Evolutionary conservation across 2,797 vertebrate species (phyloP), one percentile per base, ranked within the genome.

Genomic region (Thalassophryne amazonica): DNA sequence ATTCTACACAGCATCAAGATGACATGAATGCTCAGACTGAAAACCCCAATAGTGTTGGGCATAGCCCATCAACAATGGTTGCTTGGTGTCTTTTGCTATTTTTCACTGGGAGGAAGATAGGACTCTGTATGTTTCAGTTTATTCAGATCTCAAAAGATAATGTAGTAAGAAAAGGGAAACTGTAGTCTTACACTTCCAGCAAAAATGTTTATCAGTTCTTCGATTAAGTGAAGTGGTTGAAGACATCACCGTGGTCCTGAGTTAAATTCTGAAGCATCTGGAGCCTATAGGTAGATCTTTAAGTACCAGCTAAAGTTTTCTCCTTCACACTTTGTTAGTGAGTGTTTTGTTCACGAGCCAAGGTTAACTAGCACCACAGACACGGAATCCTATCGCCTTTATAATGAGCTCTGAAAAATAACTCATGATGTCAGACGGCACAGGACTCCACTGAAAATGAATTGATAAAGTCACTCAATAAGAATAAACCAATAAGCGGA

Each of bases 381-480:
- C 23, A 3, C 13, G 40, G 40, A 68, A 73, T 70, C 54, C 60
- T 39, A 51, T 37, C 54, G 45, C 63, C 80, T 69, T 74, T 51
- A 57, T 72, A 63, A 70, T 60, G 47, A 74, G 62, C 18, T 41
- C 41, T 33, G 49, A 43, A 14, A 60, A 74, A 51, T 19, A 54
- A 54, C 50, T 36, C 7, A 5, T 55, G 59, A 69, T 69, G 76
- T 79, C 62, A 52, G 43, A 76, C 42, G 52, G 56, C 32, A 51
- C 8, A 5, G 70, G 60, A 55, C 59, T 69, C 47, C 0, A 25
- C 64, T 65, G 31, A 68, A 83, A 78, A 61, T 39, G 71, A 80
- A 78, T 67, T 76, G 56, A 56, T 57, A 68, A 68, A 75, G 41
- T 69, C 64, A 70, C 60, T 76, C 69, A 60, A 39, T 65, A 73